phyloP scores from a whole-genome alignment of 2,797 vertebrate species.

The Ambastaia sidthimunki region DNA sequence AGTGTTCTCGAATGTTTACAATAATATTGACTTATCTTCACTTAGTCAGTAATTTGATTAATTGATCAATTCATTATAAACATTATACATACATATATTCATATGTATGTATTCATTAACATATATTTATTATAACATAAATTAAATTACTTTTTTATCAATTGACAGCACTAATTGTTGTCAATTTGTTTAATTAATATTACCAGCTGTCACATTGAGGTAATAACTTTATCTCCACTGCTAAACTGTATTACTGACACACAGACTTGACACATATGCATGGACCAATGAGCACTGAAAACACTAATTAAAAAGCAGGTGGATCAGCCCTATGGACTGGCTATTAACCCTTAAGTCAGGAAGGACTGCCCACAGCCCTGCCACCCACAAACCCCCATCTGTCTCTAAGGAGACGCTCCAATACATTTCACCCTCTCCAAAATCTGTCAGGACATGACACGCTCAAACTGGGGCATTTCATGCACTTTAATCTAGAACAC shows the following conservation, averaged over 20 bases:
- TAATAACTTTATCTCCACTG: conserved; percentile 20
- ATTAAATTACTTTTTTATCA: not conserved
- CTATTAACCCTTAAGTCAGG: conserved; percentile 57
- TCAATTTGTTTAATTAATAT: not conserved
- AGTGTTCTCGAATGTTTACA: not conserved
- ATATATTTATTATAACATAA: not conserved
- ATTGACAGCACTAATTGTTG: not conserved
- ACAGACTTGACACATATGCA: conserved; percentile 19
- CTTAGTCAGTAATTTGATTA: not conserved
- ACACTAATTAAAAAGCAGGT: conserved; percentile 57
- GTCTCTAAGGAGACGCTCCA: conserved; percentile 55
- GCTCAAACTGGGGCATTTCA: not conserved
- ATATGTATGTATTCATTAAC: no score
- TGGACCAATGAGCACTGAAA: conserved; percentile 46
- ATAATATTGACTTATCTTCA: no score
- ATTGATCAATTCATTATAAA: not conserved
- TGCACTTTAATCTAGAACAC: not conserved
- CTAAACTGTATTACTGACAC: conserved; percentile 15
- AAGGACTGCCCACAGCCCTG: conserved; percentile 45
- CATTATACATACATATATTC: no score
- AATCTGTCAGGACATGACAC: conserved; percentile 23
- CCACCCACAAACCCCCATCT: conserved; percentile 57
- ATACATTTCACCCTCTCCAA: conserved; percentile 39
- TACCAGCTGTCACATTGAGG: conserved; percentile 8
- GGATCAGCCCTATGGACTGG: conserved; percentile 50